Evolutionary conservation across 1,140 invertebrate species (phyloP).

Genomic region (Caenorhabditis elegans): DNA sequence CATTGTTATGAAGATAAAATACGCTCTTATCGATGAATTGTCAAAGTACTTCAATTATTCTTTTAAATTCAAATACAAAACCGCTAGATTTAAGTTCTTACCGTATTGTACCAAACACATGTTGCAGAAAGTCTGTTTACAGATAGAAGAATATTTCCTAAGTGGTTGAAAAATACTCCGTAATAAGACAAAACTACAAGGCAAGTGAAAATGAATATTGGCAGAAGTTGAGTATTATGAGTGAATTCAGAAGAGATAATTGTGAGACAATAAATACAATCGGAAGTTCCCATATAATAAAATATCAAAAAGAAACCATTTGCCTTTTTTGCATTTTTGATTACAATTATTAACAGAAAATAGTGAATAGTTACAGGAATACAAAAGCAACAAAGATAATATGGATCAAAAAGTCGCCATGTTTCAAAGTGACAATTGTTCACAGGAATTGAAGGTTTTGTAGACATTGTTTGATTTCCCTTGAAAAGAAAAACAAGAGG

Average conservation of each 20-base stretch:
- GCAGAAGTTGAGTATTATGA: background rate
- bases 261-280: background rate
- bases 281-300: background rate
- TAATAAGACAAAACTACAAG: background rate
- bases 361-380: background rate
- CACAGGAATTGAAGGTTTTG: background rate
- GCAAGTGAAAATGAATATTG: background rate
- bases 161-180: conserved; percentile 8
- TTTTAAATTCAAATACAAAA: too few species aligned
- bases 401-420: background rate
- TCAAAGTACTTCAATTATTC: background rate
- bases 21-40: background rate
- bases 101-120: background rate
- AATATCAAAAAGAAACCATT: conserved; percentile 10
- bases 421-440: background rate
- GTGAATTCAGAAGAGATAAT: background rate
- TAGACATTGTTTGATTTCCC: background rate
- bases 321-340: background rate
- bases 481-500: too few species aligned
- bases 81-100: background rate
- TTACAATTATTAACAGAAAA: background rate
- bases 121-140: background rate
- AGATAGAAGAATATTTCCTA: background rate
- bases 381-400: background rate
- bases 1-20: background rate